phyloP scores from a whole-genome alignment of 2,888 invertebrate genomes.

The Perizoma flavofasciatum region DNA sequence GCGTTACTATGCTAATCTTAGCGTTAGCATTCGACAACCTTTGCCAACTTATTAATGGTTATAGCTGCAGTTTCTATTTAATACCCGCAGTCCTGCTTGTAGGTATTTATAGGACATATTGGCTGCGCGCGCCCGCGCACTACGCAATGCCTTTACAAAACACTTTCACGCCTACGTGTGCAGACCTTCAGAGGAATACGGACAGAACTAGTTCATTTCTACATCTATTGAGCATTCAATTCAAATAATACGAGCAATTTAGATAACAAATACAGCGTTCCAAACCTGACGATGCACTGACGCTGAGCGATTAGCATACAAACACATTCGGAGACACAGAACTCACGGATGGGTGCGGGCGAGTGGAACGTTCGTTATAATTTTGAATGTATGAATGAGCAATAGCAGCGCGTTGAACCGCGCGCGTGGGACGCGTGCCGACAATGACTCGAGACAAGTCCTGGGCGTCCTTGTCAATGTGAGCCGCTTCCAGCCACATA shows the following conservation, averaged over 20 bases:
- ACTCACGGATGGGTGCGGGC: slow-evolving; percentile 77
- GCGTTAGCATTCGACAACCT: slow-evolving; percentile 71
- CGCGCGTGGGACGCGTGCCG: slow-evolving; percentile 78
- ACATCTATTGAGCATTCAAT: slow-evolving; percentile 81
- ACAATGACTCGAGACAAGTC: slow-evolving; percentile 79
- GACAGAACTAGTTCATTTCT: slow-evolving; percentile 78
- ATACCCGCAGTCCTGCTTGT: slow-evolving; percentile 60
- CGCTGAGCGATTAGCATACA: slow-evolving; percentile 81
- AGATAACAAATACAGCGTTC: slow-evolving; percentile 77
- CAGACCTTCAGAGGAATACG: slow-evolving; percentile 60
- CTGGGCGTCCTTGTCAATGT: slow-evolving; percentile 84
- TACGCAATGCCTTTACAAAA: slow-evolving; percentile 74
- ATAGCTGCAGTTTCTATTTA: slow-evolving; percentile 71
- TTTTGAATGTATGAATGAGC: slow-evolving; percentile 84
- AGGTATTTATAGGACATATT: slow-evolving; percentile 52
- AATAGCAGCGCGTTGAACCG: slow-evolving; percentile 70
- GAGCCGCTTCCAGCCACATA: slow-evolving; percentile 81
- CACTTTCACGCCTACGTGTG: slow-evolving; percentile 70
- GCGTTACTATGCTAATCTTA: slow-evolving; percentile 81
- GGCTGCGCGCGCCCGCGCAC: slow-evolving; percentile 67
- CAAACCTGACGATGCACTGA: slow-evolving; percentile 79
- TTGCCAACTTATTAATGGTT: slow-evolving; percentile 78
- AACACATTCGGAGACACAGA: slow-evolving; percentile 74
- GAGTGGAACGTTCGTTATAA: slow-evolving; percentile 77
- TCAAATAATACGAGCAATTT: slow-evolving; percentile 82